Evolutionary conservation across 2,888 invertebrate genomes (phyloP).

Genomic region (Scrobipalpa costella): DNA sequence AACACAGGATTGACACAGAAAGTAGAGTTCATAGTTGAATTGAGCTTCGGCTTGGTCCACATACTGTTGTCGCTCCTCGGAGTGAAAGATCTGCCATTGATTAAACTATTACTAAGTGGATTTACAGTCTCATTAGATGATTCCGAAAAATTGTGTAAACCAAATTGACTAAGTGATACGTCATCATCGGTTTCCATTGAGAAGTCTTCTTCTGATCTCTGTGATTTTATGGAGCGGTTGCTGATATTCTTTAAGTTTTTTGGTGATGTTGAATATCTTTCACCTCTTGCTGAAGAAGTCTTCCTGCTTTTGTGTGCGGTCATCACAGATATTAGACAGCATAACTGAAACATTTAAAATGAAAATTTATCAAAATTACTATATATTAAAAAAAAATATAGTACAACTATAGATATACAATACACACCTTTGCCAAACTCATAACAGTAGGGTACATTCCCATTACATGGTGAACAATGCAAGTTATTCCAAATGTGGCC

Average conservation of each 20-base stretch:
- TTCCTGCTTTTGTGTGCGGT: constrained; percentile 59
- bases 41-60: constrained; percentile 68
- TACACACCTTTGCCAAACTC: constrained; percentile 65
- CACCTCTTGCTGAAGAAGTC: constrained; percentile 40
- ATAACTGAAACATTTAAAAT: constrained; percentile 57
- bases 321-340: constrained; percentile 56
- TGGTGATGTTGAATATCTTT: constrained; percentile 46
- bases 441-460: constrained; percentile 51
- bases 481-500: constrained; percentile 61
- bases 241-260: constrained; percentile 58
- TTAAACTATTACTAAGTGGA: constrained; percentile 53
- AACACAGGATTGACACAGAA: constrained; percentile 64
- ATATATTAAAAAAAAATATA: too few relatives aligned
- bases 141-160: constrained; percentile 65
- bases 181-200: constrained; percentile 71
- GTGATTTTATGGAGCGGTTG: constrained; percentile 47
- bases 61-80: constrained; percentile 56
- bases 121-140: constrained; percentile 64
- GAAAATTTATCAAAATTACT: too few relatives aligned
- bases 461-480: constrained; percentile 50
- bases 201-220: constrained; percentile 56
- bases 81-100: constrained; percentile 65
- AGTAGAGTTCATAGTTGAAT: constrained; percentile 60
- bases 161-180: constrained; percentile 72
- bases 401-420: too few relatives aligned